Evolutionary conservation across 1,140 invertebrate genomes (phyloP).

Genomic region (Zaprionus taronus): DNA sequence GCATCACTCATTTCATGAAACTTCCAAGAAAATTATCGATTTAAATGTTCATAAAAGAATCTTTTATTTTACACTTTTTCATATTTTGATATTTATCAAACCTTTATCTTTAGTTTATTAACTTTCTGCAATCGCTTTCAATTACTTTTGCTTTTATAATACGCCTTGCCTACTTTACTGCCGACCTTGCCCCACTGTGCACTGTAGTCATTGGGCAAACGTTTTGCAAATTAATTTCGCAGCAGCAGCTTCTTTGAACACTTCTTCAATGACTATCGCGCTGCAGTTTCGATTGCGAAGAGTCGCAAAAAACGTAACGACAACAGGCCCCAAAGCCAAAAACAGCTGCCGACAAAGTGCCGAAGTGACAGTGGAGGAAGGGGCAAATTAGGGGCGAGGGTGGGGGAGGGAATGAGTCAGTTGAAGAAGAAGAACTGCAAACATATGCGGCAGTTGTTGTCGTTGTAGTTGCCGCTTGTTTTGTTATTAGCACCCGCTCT

Average conservation of each 20-base stretch:
- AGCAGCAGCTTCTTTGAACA: neutral
- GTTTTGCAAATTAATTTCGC: slow-evolving; percentile 14
- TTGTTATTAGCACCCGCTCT: slow-evolving; percentile 48
- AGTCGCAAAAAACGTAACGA: neutral
- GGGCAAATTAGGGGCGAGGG: neutral
- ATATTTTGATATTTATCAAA: too few species aligned
- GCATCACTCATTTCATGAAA: too few species aligned
- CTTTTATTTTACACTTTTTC: neutral
- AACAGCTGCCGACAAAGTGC: slow-evolving; percentile 41
- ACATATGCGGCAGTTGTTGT: slow-evolving; percentile 27
- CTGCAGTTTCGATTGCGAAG: slow-evolving; percentile 10
- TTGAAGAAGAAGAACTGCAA: slow-evolving; percentile 31
- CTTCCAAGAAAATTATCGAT: too few species aligned
- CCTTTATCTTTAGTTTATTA: too few species aligned
- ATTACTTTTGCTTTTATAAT: neutral
- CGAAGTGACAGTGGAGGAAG: neutral
- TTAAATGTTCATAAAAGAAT: too few species aligned
- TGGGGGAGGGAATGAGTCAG: neutral
- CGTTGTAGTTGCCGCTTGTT: slow-evolving; percentile 28
- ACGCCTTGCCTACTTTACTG: neutral
- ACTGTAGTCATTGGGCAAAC: neutral
- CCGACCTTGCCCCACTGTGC: neutral
- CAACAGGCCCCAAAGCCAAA: slow-evolving; percentile 23
- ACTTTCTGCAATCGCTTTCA: neutral
- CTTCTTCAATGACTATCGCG: slow-evolving; percentile 24